These are phyloP conservation scores for Pachyseris speciosa DNA, from an alignment of 64 coral and sea anemone genomes.

Conservation along the genomic window DNA sequence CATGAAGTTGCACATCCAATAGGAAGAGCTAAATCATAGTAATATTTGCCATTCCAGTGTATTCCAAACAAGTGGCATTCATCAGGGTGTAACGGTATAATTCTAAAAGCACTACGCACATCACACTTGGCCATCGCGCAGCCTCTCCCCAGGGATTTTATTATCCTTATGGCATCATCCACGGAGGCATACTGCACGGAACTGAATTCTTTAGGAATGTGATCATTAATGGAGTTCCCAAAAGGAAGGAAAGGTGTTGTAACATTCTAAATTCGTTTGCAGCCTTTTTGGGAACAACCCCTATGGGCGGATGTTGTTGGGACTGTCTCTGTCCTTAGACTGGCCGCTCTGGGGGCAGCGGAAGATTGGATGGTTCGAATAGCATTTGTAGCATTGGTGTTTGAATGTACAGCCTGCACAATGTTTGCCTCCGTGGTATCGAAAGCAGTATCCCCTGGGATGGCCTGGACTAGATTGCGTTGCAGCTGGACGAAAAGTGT, in stretches of 20 bases:
- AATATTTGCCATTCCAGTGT: constrained; percentile 11
- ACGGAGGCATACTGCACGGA: constrained; percentile 23
- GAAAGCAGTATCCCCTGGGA: not conserved
- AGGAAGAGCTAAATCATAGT: too few species aligned
- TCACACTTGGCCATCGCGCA: constrained; percentile 25
- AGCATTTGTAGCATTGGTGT: constrained; percentile 25
- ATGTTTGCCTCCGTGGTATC: not conserved
- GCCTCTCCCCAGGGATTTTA: not conserved
- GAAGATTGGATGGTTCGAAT: not conserved
- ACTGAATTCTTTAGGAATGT: not conserved
- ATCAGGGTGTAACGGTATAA: constrained; percentile 11
- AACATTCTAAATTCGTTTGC: constrained; percentile 5
- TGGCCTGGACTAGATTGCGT: not conserved
- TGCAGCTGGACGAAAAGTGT: not conserved
- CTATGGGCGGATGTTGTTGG: not conserved
- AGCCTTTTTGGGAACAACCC: constrained; percentile 40
- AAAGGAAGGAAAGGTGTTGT: constrained; percentile 23
- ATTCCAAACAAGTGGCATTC: constrained; percentile 4
- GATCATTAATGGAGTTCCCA: constrained; percentile 19
- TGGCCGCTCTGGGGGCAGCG: not conserved
- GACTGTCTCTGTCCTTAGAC: not conserved
- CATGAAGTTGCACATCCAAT: too few species aligned
- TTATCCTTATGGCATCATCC: constrained; percentile 2
- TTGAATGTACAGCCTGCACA: constrained; percentile 26
- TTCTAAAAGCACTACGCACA: not conserved